phyloP scores from a whole-genome alignment of 2,797 vertebrate species.

The Phaenicophaeus curvirostris region DNA sequence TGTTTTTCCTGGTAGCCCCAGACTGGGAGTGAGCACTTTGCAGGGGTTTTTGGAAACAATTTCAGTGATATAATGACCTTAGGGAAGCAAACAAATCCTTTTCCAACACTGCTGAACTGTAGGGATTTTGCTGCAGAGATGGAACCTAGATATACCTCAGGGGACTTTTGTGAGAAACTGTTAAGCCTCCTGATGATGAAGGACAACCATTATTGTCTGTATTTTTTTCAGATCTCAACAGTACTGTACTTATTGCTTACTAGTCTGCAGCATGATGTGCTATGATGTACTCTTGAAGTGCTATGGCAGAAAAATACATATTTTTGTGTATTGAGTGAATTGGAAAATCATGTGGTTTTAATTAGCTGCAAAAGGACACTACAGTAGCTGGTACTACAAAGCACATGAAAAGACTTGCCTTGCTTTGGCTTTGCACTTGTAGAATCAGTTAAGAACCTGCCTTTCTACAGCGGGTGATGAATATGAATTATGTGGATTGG shows the following conservation, averaged over 20 bases:
- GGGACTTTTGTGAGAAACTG: background rate
- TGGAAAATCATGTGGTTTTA: constrained; percentile 41
- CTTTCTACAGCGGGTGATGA: background rate
- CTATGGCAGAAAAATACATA: background rate
- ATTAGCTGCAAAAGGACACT: constrained; percentile 31
- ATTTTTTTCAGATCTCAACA: background rate
- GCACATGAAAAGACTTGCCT: constrained; percentile 1
- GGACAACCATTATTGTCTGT: background rate
- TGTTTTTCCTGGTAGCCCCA: background rate
- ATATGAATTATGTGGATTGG: constrained; percentile 9
- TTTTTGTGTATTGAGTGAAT: constrained; percentile 9
- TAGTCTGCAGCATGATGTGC: background rate
- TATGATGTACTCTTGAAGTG: background rate
- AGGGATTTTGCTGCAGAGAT: background rate
- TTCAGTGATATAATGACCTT: background rate
- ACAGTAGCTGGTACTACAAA: constrained; percentile 15
- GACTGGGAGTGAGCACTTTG: background rate
- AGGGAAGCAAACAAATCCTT: background rate
- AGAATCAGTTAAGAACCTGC: constrained; percentile 2
- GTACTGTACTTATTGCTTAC: background rate
- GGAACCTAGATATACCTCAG: background rate
- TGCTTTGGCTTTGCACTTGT: constrained; percentile 4
- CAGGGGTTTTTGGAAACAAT: background rate
- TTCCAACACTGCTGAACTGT: background rate
- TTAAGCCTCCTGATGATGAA: background rate